A percentile compares a stretch with the other conserved stretches of the same genome.
Conservation (phyloP, 2,888 invertebrate species). For the Parnassius glacialis region DNA sequence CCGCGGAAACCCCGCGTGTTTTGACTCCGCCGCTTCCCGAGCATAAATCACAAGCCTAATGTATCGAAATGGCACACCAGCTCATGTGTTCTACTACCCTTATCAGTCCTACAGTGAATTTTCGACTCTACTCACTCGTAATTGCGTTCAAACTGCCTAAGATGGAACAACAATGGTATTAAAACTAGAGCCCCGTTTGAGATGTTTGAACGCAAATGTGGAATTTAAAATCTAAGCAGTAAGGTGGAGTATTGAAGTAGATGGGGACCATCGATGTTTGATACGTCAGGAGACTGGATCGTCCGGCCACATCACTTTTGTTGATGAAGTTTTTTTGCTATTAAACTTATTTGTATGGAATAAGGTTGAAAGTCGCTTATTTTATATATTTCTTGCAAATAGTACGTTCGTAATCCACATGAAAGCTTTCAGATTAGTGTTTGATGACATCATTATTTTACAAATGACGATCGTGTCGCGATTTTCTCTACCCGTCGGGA, state of each 20-base stretch:
- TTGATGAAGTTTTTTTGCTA: slow-evolving; percentile 5
- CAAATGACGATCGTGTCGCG: slow-evolving; percentile 75
- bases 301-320: slow-evolving; percentile 28
- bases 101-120: slow-evolving; percentile 33
- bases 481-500: slow-evolving; percentile 59
- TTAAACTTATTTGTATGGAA: slow-evolving; percentile 12
- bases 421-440: slow-evolving; percentile 81
- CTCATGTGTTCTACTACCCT: slow-evolving; percentile 55
- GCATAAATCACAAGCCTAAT: slow-evolving; percentile 77
- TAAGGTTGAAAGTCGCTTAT: slow-evolving; percentile 40
- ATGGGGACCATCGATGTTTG: slow-evolving; percentile 47
- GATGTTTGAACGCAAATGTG: slow-evolving; percentile 14
- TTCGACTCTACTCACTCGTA: slow-evolving; percentile 26
- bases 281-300: slow-evolving; percentile 43
- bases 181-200: slow-evolving; percentile 14
- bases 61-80: slow-evolving; percentile 73
- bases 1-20: slow-evolving; percentile 61
- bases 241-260: slow-evolving; percentile 36
- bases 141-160: slow-evolving; percentile 27
- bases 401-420: slow-evolving; percentile 67
- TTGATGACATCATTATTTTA: slow-evolving; percentile 81
- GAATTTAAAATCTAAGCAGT: slow-evolving; percentile 17
- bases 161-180: slow-evolving; percentile 27
- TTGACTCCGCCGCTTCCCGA: slow-evolving; percentile 71
- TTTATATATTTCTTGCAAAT: neutral